Percentiles rank a stretch among this genome's conserved stretches.
These are phyloP conservation scores for Cariama cristata DNA, from an alignment of 2,113 vertebrate species.

Conservation along the genomic window DNA sequence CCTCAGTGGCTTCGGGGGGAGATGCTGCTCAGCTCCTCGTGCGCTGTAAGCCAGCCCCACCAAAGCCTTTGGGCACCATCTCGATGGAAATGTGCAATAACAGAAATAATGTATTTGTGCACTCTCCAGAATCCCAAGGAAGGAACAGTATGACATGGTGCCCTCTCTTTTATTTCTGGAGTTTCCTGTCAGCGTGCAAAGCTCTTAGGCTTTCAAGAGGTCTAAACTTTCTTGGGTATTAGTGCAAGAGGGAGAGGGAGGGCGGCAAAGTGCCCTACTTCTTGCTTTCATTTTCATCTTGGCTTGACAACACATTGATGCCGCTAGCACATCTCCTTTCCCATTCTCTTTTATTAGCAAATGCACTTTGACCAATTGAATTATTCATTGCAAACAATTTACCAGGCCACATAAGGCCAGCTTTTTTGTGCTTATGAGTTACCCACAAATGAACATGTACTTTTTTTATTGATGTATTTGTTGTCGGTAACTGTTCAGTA, in stretches of 20 bases:
- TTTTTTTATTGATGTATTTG: neutral
- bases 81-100: neutral
- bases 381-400: conserved; percentile 31
- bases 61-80: neutral
- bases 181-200: neutral
- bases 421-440: neutral
- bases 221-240: neutral
- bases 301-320: neutral
- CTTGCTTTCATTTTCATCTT: neutral
- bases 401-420: neutral
- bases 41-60: neutral
- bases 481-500: neutral
- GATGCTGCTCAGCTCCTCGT: neutral
- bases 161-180: neutral
- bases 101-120: neutral
- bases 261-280: conserved; percentile 27
- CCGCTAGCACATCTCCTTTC: neutral
- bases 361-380: conserved; percentile 40
- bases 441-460: neutral
- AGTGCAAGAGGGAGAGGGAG: neutral
- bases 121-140: neutral
- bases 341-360: neutral
- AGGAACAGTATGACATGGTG: fast-evolving
- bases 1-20: fast-evolving
- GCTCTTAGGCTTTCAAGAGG: neutral